Conservation (phyloP, 2,113 vertebrate genomes). For the Thalassarche chlororhynchos region DNA sequence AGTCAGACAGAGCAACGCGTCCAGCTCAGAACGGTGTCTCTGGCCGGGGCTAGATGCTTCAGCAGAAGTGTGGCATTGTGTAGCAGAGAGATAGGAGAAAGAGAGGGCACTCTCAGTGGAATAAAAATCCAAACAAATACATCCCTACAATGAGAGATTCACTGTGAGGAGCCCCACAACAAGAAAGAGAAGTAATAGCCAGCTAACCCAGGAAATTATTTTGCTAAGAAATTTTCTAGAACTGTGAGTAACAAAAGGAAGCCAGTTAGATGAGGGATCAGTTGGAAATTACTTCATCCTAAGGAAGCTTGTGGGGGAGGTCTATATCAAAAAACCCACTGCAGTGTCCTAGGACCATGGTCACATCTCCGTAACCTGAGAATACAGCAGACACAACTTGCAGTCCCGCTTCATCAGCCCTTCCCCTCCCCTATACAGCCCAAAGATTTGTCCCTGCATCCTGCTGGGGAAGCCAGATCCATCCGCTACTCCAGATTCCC, state of each 20-base stretch:
- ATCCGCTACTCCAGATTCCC: background rate
- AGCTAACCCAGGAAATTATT: background rate
- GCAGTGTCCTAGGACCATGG: background rate
- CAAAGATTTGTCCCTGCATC: background rate
- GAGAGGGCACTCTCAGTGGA: background rate
- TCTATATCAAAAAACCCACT: background rate
- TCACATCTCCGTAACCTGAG: rapidly evolving
- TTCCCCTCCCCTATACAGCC: background rate
- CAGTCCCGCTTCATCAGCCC: background rate
- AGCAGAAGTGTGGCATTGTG: background rate
- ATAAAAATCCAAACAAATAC: background rate
- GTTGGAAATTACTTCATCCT: background rate
- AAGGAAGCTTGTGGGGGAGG: background rate
- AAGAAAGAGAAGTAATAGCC: background rate
- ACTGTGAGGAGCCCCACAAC: background rate
- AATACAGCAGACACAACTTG: background rate
- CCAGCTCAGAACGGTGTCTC: background rate
- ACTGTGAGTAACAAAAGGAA: background rate
- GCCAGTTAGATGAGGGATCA: background rate
- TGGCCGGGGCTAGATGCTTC: background rate
- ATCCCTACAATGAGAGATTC: background rate
- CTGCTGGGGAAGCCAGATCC: background rate
- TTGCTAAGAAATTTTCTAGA: background rate
- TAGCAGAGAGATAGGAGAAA: background rate
- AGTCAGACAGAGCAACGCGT: rapidly evolving